Evolutionary conservation across 2,113 vertebrate species (phyloP).

Genomic region (Microcebus tavaratra): DNA sequence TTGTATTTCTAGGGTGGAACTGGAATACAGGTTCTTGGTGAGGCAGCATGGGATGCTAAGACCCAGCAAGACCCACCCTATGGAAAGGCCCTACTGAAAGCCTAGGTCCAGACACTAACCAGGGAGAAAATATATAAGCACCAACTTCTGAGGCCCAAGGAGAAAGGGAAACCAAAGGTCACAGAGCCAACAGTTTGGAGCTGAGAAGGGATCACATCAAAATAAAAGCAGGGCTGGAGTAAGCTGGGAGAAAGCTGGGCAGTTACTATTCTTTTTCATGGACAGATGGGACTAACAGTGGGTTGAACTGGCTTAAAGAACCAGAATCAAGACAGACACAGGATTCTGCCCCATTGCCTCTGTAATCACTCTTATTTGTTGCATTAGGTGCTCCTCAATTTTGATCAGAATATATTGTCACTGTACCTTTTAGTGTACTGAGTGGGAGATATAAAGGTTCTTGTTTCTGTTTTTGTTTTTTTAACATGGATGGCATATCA

Average conservation of each 20-base stretch:
- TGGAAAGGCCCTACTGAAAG: not conserved
- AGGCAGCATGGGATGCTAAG: not conserved
- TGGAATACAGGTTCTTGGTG: not conserved
- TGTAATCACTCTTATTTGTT: not conserved
- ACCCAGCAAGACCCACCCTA: not conserved
- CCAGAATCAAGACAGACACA: not conserved
- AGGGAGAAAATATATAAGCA: not conserved
- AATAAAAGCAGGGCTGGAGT: not conserved
- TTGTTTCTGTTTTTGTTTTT: not conserved
- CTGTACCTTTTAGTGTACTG: not conserved
- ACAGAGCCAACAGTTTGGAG: not conserved
- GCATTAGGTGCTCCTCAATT: not conserved
- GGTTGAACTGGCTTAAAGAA: not conserved
- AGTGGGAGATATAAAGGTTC: not conserved
- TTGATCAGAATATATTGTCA: not conserved
- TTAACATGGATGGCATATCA: not conserved
- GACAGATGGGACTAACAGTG: not conserved
- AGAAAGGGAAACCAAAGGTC: not conserved
- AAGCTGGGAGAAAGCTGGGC: not conserved
- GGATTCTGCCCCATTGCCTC: not conserved
- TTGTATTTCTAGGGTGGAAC: not conserved
- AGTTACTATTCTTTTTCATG: not conserved
- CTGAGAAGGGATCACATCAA: not conserved
- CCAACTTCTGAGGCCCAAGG: not conserved
- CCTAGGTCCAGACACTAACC: not conserved